These are phyloP conservation scores for Ciconia maguari DNA, from an alignment of 2,113 vertebrate genomes.

Conservation along the genomic window DNA sequence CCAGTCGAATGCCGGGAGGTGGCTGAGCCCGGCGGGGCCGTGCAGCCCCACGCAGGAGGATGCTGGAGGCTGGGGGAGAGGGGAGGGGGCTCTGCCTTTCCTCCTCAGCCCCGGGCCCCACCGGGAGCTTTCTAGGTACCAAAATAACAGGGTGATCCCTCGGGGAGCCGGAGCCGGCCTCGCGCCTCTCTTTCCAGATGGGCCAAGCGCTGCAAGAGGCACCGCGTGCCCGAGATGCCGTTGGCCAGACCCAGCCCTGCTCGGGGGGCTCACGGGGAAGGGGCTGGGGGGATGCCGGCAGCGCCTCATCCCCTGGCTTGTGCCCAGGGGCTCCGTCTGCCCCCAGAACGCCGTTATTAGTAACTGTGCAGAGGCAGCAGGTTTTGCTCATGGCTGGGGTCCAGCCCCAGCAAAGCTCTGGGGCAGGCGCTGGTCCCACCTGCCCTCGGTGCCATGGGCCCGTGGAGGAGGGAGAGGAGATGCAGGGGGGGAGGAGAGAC, in stretches of 20 bases:
- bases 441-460: not conserved
- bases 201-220: not conserved
- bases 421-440: not conserved
- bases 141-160: not conserved
- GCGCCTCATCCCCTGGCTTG: too few relatives aligned
- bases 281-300: not conserved
- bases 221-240: accelerated
- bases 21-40: not conserved
- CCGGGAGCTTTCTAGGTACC: not conserved
- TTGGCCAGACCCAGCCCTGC: not conserved
- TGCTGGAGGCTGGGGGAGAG: not conserved
- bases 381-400: not conserved
- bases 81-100: not conserved
- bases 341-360: not conserved
- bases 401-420: not conserved
- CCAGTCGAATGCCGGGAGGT: not conserved
- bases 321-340: not conserved
- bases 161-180: not conserved
- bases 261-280: not conserved
- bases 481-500: not conserved
- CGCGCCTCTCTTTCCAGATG: not conserved
- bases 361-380: not conserved
- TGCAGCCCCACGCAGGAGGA: not conserved
- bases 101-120: not conserved
- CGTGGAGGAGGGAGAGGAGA: not conserved